Base-by-base conservation (phyloP, 1,140 invertebrate genomes). In the Dinothrombium tinctorium region DNA sequence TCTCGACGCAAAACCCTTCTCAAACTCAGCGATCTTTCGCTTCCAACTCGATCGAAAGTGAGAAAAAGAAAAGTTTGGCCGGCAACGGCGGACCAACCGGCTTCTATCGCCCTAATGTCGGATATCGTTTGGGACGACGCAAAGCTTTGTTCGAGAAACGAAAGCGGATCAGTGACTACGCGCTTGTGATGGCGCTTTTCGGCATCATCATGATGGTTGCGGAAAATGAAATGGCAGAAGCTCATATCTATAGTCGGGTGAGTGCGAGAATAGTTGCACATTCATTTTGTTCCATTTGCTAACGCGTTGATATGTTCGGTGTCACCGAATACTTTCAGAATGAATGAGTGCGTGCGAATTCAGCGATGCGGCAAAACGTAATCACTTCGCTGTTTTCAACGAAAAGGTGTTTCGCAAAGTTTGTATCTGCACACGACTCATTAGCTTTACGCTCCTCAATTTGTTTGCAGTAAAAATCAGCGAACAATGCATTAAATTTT, bases 171-270 rank as follows among this genome's bases (percentile, higher is more conserved):
- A 90, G 83, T 59, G 89, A 96, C 63, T 95, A 94, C 63, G 86
- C 87, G 43, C 70, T 95, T 48, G 83, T 92, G 45, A 90, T 94
- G 76, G 87, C 84, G 50, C 87, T 96, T 80, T 89, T 94, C 62
- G 89, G 89, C 49, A 94, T 95, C 63, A 76, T 87, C 56, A 71
- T 92, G 51, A 98, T 98, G 92, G 81, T 96, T 52, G 75, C 95
- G 60, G 90, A 98, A 68, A 95, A 92, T 64, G 90, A 98, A 69
- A 71, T 96, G 45, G 82, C 79, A 59, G 86, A 83, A 63, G 82
- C 83, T 54, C 72, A 75, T 50, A 73, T 92, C 53, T 92, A 92
- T 61, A 73, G 69, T 52, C 92, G 92, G 75, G 83, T 90, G 57
- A 69, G 63, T 53, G n/a, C 17, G 44, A 35, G 12, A 19, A 19